Percentiles rank a stretch among this genome's conserved stretches.
phyloP scores from a whole-genome alignment of 1,140 invertebrate species.

The Bombus picipes region DNA sequence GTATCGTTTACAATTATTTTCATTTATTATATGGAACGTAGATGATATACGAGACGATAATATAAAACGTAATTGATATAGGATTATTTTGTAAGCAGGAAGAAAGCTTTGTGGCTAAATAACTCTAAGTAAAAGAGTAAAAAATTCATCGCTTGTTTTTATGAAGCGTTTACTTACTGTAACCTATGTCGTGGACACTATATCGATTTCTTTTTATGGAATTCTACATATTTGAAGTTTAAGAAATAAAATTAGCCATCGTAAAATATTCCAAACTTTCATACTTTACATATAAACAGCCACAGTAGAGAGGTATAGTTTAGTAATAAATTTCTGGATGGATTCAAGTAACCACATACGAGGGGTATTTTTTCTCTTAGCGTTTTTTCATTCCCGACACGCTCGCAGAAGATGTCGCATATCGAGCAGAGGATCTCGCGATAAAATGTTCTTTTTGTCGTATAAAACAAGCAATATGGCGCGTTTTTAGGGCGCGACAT shows the following conservation, averaged over 20 bases:
- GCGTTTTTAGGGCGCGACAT: conserved; percentile 51
- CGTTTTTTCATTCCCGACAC: conserved; percentile 35
- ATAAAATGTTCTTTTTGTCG: conserved; percentile 45
- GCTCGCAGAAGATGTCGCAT: conserved; percentile 47
- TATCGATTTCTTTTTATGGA: background rate
- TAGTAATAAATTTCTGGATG: background rate
- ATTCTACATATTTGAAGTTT: background rate
- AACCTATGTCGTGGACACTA: too few relatives aligned
- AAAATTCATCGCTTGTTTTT: too few relatives aligned
- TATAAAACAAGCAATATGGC: conserved; percentile 53
- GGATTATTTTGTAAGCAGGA: too few relatives aligned
- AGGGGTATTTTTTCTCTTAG: background rate
- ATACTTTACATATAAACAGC: background rate
- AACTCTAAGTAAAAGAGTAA: too few relatives aligned
- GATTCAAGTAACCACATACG: background rate
- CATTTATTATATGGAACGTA: too few relatives aligned
- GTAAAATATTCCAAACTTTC: background rate
- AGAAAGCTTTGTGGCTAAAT: too few relatives aligned
- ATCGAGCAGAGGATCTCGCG: conserved; percentile 34
- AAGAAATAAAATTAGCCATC: background rate
- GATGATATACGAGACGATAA: too few relatives aligned
- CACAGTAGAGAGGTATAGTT: background rate
- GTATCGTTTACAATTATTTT: background rate
- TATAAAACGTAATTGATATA: too few relatives aligned
- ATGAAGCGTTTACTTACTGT: too few relatives aligned